Conservation (phyloP, 2,888 invertebrate species). For the Tethea ocularis region DNA sequence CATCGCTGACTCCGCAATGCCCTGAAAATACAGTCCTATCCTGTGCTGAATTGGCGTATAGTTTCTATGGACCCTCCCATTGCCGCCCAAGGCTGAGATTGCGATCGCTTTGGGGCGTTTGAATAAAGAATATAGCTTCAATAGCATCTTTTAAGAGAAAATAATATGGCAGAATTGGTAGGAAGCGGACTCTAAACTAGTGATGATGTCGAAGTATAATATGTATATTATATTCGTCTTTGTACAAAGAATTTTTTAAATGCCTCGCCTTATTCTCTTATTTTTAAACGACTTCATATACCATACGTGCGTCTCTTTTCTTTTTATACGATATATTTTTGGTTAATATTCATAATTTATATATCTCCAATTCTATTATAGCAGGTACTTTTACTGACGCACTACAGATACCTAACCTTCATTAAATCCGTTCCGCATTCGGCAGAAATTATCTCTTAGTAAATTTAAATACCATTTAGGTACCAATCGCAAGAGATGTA, state of each 20-base stretch:
- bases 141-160: too few species aligned
- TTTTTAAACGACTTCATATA: too few species aligned
- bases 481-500: conserved; percentile 5
- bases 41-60: conserved; percentile 24
- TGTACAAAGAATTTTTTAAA: neutral
- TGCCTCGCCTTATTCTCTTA: too few species aligned
- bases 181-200: neutral
- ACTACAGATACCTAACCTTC: neutral
- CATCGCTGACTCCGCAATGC: conserved; percentile 58
- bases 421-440: conserved; percentile 32
- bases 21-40: conserved; percentile 46
- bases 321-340: too few species aligned
- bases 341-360: too few species aligned
- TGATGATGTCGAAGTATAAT: neutral
- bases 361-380: neutral
- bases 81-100: conserved; percentile 32
- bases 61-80: conserved; percentile 37
- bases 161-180: neutral
- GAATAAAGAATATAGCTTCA: neutral
- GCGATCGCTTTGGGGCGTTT: neutral
- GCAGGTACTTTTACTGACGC: neutral
- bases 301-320: too few species aligned
- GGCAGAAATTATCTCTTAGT: conserved; percentile 16
- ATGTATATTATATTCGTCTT: too few species aligned
- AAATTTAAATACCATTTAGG: conserved; percentile 14